These are phyloP conservation scores for Calidris pygmaea DNA, from an alignment of 2,113 vertebrate species.

Conservation along the genomic window DNA sequence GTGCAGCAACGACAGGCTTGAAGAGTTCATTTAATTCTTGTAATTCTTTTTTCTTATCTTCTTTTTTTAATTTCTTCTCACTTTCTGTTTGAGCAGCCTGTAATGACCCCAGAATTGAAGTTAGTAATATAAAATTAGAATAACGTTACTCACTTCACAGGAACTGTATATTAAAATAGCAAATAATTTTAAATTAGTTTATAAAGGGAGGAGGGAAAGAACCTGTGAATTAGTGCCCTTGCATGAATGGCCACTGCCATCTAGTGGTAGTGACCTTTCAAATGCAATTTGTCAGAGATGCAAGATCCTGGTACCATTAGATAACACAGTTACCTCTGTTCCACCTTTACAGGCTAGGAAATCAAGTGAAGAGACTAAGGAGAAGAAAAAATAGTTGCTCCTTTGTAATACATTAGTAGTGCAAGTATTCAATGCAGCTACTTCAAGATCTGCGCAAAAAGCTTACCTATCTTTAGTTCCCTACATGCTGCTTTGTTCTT, in stretches of 20 bases:
- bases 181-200: not conserved
- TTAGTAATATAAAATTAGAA: not conserved
- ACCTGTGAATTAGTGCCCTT: not conserved
- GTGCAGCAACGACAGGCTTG: slow-evolving; percentile 93
- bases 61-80: slow-evolving; percentile 86
- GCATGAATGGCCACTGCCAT: not conserved
- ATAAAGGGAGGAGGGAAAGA: not conserved
- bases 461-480: not conserved
- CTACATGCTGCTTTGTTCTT: not conserved
- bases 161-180: accelerated
- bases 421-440: not conserved
- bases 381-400: not conserved
- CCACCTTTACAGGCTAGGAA: not conserved
- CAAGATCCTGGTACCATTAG: not conserved
- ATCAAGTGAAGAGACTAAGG: not conserved
- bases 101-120: slow-evolving; percentile 28
- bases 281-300: not conserved
- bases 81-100: slow-evolving; percentile 80
- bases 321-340: not conserved
- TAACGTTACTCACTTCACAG: not conserved
- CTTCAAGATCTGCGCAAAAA: not conserved
- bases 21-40: slow-evolving; percentile 96
- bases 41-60: slow-evolving; percentile 95
- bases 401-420: not conserved
- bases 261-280: not conserved